Evolutionary conservation across 2,888 invertebrate species (phyloP).

Genomic region (Shargacucullia verbasci): DNA sequence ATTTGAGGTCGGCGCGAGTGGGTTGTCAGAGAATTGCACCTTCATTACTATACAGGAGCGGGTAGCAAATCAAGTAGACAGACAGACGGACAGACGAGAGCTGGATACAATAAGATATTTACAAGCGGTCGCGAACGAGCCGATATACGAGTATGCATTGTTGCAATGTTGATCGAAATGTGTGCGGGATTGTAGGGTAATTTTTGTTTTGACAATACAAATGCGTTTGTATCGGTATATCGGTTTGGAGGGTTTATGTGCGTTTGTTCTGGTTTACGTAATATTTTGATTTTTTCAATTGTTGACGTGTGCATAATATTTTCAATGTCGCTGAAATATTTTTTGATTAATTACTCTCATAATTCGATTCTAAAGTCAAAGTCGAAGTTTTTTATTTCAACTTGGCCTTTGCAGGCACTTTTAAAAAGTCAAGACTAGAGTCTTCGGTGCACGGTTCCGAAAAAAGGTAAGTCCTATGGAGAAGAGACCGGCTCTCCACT

Average conservation of each 20-base stretch:
- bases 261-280: slow-evolving; percentile 25
- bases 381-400: too few relatives aligned
- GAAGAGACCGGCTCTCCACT: too few relatives aligned
- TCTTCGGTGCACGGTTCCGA: too few relatives aligned
- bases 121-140: slow-evolving; percentile 71
- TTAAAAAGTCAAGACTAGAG: too few relatives aligned
- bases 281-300: slow-evolving; percentile 13
- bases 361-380: too few relatives aligned
- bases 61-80: slow-evolving; percentile 77
- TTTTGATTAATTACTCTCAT: too few relatives aligned
- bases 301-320: background rate
- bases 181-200: slow-evolving; percentile 65
- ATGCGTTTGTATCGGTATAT: slow-evolving; percentile 52
- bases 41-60: slow-evolving; percentile 83
- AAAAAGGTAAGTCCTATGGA: too few relatives aligned
- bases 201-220: slow-evolving; percentile 68
- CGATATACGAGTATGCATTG: slow-evolving; percentile 68
- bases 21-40: slow-evolving; percentile 75
- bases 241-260: slow-evolving; percentile 19
- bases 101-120: slow-evolving; percentile 81
- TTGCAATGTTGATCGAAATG: slow-evolving; percentile 58
- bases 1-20: slow-evolving; percentile 70
- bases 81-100: slow-evolving; percentile 79
- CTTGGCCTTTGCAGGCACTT: too few relatives aligned
- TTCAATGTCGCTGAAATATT: background rate